phyloP scores from a whole-genome alignment of 2,113 vertebrate species.

The Tachysurus fulvidraco region DNA sequence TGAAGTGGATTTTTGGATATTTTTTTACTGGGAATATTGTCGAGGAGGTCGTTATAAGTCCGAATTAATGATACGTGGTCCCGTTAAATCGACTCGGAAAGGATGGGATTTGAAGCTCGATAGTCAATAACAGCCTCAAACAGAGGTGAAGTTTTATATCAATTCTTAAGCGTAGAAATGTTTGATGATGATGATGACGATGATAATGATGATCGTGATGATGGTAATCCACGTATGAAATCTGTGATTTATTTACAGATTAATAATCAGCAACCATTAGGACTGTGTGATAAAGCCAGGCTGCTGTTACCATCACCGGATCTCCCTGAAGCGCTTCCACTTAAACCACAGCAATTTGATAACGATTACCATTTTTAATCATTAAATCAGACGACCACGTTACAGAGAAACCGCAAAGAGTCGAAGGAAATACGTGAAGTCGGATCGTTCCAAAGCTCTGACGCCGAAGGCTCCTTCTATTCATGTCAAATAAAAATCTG shows the following conservation, averaged over 20 bases:
- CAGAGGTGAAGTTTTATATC: background rate
- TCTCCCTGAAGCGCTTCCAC: background rate
- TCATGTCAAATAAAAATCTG: background rate
- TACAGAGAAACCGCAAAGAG: background rate
- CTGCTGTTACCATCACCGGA: background rate
- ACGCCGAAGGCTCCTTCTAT: background rate
- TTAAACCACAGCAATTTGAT: background rate
- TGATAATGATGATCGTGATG: background rate
- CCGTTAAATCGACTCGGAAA: background rate
- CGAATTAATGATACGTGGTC: background rate
- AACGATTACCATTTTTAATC: background rate
- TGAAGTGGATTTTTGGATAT: constrained; percentile 7
- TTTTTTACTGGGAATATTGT: background rate
- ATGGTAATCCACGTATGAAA: background rate
- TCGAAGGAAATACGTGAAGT: too few species aligned
- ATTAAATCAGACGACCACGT: background rate
- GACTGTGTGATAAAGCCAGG: background rate
- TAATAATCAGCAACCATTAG: background rate
- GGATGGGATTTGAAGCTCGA: too few species aligned
- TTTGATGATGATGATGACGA: background rate
- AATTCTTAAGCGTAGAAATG: background rate
- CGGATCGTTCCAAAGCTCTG: background rate
- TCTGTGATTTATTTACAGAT: background rate
- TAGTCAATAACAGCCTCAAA: background rate
- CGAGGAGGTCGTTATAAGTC: background rate